Evolutionary conservation across 2,113 vertebrate genomes (phyloP).

Genomic region (Pedetes capensis): DNA sequence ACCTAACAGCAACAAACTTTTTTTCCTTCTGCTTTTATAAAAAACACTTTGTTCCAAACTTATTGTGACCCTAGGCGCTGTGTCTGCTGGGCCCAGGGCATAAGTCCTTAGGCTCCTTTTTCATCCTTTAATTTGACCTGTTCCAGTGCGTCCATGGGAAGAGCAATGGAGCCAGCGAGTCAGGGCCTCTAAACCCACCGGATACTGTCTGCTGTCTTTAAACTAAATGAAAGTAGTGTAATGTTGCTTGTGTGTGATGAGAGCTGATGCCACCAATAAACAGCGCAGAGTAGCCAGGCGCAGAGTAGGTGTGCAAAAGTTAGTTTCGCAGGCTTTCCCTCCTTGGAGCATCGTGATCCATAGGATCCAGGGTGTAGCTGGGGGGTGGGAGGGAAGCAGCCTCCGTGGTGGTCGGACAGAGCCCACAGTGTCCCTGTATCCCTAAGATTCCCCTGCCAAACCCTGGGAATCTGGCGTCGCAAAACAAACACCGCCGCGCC

Average conservation of each 20-base stretch:
- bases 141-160: neutral
- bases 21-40: neutral
- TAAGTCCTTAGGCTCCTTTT: neutral
- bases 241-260: neutral
- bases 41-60: neutral
- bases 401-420: constrained; percentile 55
- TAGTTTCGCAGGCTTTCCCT: constrained; percentile 10
- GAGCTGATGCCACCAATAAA: neutral
- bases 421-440: constrained; percentile 74
- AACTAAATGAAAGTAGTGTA: neutral
- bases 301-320: constrained; percentile 50
- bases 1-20: too few species aligned
- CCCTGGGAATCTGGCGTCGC: constrained; percentile 80
- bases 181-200: neutral
- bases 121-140: neutral
- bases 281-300: neutral
- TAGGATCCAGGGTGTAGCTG: neutral
- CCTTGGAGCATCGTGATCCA: neutral
- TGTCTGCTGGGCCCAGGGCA: neutral
- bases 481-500: constrained; percentile 80
- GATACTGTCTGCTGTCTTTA: neutral
- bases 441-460: constrained; percentile 67
- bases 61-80: neutral
- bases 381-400: neutral
- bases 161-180: neutral